Evolutionary conservation across 2,888 invertebrate genomes (phyloP), one percentile per base, ranked within the genome.

Genomic region (Trichogramma evanescens): DNA sequence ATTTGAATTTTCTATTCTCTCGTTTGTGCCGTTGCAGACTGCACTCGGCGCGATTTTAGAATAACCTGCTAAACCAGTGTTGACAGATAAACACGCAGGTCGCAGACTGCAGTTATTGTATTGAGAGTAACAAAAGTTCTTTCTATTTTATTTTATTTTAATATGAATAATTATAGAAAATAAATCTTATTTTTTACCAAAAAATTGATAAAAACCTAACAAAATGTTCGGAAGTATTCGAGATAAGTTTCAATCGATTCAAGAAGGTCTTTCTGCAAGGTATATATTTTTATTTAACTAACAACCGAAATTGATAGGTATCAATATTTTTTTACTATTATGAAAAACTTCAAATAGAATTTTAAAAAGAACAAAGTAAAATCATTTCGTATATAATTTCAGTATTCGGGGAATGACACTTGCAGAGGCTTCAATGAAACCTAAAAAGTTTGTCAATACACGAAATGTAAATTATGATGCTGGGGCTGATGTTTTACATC

Each of bases 401-500:
- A 78, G 77, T 65, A 74, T 78, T 57, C 71, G 75, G 51, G 74
- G 74, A 54, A 66, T 78, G 13, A 69, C 74, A 7, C 63, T 72
- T 10, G 52, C 64, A 3, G 77, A 78, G 58, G 63, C 63, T 54
- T 66, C 63, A 55, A 53, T 71, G 13, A 72, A 71, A 62, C 62
- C 66, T 5, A 71, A 73, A 63, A 74, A 69, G 46, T 7, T 61
- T 6, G 48, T 50, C 4, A 71, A 70, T 59, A 5, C 46, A 5
- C 66, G 72, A 65, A 72, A 71, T 60, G 74, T 82, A 39, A 82
- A 84, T 73, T 78, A 80, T 55, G 83, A 85, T 70, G 88, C 87
- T 66, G 90, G 89, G 5, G 85, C 85, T 43, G 85, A 84, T 64
- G 78, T 89, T 63, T 75, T 90, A 53, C 83, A 84, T 64, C 85